Base-by-base conservation (phyloP, 2,113 vertebrate species). In the Otis tarda region DNA sequence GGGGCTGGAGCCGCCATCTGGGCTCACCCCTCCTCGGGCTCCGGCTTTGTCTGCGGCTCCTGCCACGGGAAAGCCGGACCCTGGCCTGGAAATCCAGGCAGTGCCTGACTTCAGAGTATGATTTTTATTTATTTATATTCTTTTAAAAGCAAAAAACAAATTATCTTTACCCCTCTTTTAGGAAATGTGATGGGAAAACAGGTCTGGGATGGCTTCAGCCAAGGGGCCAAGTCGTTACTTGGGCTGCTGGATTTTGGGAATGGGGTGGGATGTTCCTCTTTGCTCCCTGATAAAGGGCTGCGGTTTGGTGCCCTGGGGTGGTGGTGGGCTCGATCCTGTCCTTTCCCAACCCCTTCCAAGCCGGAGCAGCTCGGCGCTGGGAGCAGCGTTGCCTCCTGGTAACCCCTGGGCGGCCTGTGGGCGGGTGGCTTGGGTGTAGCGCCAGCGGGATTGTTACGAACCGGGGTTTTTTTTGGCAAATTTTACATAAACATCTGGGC, bases 1-100 rank as follows among this genome's bases (percentile, higher is more conserved):
- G 65, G 55, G 35, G 86, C 67, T 89, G 79, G 63, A 45, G 68
- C 59, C 3, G 21, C 97, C 96, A 95, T 93, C 94, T 96, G 93
- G 64, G 60, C 78, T 93, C 1, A 0, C 33, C 70, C n/a, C 31
- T 56, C 61, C 70, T 37, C 4, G 0, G 0, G 7, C n/a, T 17
- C 73, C 59, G 35, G 73, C 87, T 70, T 53, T 69, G 71, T 45
- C 73, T 56, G 76, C 25, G 14, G 80, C 69, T 69, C 81, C 73
- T 56, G 61, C 47, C 30, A 27, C 4, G 9, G 25, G 75, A 52
- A 60, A 19, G 68, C 70, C 64, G 10, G 13, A 11, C 27, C 68
- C 43, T 2, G 0, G 27, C 57, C 59, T 50, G 78, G 35, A 30
- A 5, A 4, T 1, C 1, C 1, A 50, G 67, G 71, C 30, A 27